Evolutionary conservation across 2,113 vertebrate genomes (phyloP).

Genomic region (Datnioides undecimradiatus): DNA sequence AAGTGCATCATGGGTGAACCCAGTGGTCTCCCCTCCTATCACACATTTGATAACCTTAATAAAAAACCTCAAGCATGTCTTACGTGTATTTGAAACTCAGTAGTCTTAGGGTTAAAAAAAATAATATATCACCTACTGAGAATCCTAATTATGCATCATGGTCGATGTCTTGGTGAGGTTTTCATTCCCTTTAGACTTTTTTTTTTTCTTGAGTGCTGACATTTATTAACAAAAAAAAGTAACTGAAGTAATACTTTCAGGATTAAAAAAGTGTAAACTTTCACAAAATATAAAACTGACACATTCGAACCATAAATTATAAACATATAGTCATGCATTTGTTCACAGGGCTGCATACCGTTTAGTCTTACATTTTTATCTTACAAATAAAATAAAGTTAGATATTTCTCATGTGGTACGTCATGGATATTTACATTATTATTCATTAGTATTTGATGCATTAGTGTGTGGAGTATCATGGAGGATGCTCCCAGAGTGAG

Average conservation of each 20-base stretch:
- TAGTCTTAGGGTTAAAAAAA: slow-evolving; percentile 63
- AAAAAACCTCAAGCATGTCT: slow-evolving; percentile 62
- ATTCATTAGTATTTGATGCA: slow-evolving; percentile 78
- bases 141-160: slow-evolving; percentile 68
- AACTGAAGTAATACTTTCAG: slow-evolving; percentile 77
- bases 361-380: slow-evolving; percentile 81
- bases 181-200: slow-evolving; percentile 59
- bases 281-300: slow-evolving; percentile 85
- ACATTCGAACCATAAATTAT: slow-evolving; percentile 83
- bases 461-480: slow-evolving; percentile 71
- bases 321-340: slow-evolving; percentile 83
- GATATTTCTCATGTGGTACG: slow-evolving; percentile 80
- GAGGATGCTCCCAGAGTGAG: slow-evolving; percentile 75
- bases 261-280: slow-evolving; percentile 86
- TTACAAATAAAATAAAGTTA: slow-evolving; percentile 84
- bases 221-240: slow-evolving; percentile 78
- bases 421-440: slow-evolving; percentile 83
- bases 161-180: slow-evolving; percentile 61
- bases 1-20: slow-evolving; percentile 53
- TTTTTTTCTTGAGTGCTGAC: slow-evolving; percentile 70
- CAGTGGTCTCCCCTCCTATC: slow-evolving; percentile 40
- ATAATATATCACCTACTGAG: slow-evolving; percentile 64
- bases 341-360: slow-evolving; percentile 84
- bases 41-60: slow-evolving; percentile 49
- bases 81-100: slow-evolving; percentile 61